Percentiles rank a stretch among this genome's conserved stretches.
phyloP scores from a whole-genome alignment of 1,140 invertebrate genomes.

The Drosophila athabasca region DNA sequence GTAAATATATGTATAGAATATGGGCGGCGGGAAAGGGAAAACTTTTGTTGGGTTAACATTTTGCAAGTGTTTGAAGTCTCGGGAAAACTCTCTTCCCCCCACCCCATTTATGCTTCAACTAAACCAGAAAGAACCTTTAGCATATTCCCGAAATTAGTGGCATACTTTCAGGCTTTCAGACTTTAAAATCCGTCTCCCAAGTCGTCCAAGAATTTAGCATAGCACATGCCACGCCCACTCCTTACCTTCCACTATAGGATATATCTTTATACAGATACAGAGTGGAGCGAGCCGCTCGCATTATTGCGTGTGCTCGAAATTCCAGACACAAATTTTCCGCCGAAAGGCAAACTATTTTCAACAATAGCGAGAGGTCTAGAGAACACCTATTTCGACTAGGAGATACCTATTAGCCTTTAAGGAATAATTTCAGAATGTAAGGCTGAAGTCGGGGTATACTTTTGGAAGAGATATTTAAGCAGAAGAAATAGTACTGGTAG shows the following conservation, averaged over 20 bases:
- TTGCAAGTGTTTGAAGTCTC: slow-evolving; percentile 41
- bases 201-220: neutral
- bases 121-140: too few species aligned
- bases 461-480: too few species aligned
- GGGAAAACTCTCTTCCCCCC: neutral
- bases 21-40: slow-evolving; percentile 1
- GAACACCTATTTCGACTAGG: too few species aligned
- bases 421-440: too few species aligned
- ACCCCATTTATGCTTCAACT: neutral
- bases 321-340: too few species aligned
- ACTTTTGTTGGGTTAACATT: slow-evolving; percentile 36
- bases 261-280: neutral
- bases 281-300: neutral
- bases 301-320: slow-evolving; percentile 6
- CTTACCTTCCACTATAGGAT: neutral
- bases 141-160: slow-evolving; percentile 25
- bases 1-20: slow-evolving; percentile 45
- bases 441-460: too few species aligned
- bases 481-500: too few species aligned
- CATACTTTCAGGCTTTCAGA: slow-evolving; percentile 25
- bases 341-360: too few species aligned
- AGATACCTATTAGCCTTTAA: too few species aligned
- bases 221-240: neutral
- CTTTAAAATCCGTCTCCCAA: neutral
- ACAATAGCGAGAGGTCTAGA: too few species aligned